Evolutionary conservation across 2,888 invertebrate genomes (phyloP), one percentile per base, ranked within the genome.

Genomic region (Thecophora atra): DNA sequence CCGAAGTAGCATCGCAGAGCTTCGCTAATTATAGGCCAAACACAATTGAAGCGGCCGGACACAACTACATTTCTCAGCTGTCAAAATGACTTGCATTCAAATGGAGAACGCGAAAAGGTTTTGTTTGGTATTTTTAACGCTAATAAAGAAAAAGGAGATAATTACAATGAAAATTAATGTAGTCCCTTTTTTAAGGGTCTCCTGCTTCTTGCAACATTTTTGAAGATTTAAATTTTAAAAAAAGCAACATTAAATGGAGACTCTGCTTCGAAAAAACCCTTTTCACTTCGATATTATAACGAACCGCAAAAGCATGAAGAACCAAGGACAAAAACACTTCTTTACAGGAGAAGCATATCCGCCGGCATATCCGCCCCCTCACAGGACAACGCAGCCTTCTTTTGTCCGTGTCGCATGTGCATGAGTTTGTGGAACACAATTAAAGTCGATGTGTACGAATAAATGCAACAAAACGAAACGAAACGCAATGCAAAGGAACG

Each of bases 21-120:
- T 62, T 26, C 44, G 30, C 47, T 69, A 60, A 62, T 69, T 69
- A 69, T 69, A 47, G 60, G 60, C 47, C 42, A 60, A 69, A 47
- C 24, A 58, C 44, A 60, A 28, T n/a, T n/a, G n/a, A n/a, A n/a
- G n/a, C n/a, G n/a, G n/a, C n/a, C 47, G 51, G 21, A 60, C 30
- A 6, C 30, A 4, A 30, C 8, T 30, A 8, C 30, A 30, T 60
- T 60, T 26, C 26, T 60, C 60, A 30, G 51, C 69, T 21, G 15
- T 13, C 6, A 19, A 1, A 17, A n/a, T 19, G 51, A 51, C 52
- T n/a, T n/a, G 6, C 51, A 47, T 47, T 15, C 19, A 3, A 24
- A 21, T 24, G 8, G 21, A 24, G 26, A 5, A 2, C 52, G 4
- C 26, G 17, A 37, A 7, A n/a, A n/a, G n/a, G n/a, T n/a, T n/a